These are phyloP conservation scores for Gallinago jamesoni DNA, from an alignment of 2,113 vertebrate genomes.

Conservation along the genomic window DNA sequence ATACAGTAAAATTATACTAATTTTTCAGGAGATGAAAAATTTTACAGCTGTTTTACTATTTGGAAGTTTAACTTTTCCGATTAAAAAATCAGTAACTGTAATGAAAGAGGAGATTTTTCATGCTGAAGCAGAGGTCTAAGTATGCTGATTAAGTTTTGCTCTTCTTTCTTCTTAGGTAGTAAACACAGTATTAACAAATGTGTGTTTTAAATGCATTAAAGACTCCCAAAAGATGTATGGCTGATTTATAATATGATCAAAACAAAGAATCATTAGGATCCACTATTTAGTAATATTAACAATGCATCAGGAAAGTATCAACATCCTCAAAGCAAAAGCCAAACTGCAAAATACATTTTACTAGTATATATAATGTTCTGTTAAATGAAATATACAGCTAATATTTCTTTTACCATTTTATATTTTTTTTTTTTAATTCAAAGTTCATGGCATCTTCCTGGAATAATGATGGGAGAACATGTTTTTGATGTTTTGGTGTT, in stretches of 20 bases:
- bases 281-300: background rate
- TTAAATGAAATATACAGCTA: background rate
- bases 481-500: background rate
- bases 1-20: background rate
- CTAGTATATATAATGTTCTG: no score
- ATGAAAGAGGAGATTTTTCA: background rate
- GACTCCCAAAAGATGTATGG: background rate
- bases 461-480: background rate
- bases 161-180: background rate
- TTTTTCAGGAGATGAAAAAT: background rate
- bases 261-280: background rate
- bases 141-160: background rate
- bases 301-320: background rate
- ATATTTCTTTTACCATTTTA: background rate
- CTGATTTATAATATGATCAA: background rate
- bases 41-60: background rate
- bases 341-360: background rate
- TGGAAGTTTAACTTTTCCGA: background rate
- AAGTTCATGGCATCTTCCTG: background rate
- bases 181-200: background rate
- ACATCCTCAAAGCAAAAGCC: background rate
- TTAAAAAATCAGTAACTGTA: background rate
- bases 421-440: background rate
- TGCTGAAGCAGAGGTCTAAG: background rate
- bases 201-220: background rate